Evolutionary conservation across 2,797 vertebrate species (phyloP), one percentile per base, ranked within the genome.

Genomic region (Falco columbarius): DNA sequence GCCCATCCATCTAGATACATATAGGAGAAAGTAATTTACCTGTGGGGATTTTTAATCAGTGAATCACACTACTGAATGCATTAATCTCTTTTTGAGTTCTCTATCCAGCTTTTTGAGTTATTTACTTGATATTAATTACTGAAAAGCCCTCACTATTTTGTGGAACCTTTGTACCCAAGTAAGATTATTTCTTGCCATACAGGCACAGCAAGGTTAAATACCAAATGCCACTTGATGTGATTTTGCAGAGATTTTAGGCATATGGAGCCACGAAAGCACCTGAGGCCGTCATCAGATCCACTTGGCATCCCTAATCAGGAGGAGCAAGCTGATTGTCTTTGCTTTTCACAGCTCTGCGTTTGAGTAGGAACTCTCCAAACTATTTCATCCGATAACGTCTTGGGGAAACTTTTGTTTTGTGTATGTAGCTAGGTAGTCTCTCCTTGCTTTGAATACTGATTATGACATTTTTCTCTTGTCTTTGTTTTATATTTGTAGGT

Each of bases 151-250:
- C 40, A 19, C 1, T 1, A 13, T 76, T 71, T 65, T 77, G 77
- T 3, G 4, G 29, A 56, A 44, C 44, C 46, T 34, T 74, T 83
- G 24, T 47, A 86, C 66, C 44, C 51, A 76, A 61, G 59, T 19
- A 83, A 34, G 8, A 3, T 63, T 83, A 56, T 79, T 90, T 90
- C 62, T 91, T 81, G 42, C 73, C 1, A 2, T 38, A 77, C 81
- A 67, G 66, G 51, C 44, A 47, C 23, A 73, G 66, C 59, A 80
- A 89, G 83, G 90, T 95, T 82, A 95, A 95, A 91, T 87, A 82
- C 47, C 51, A 73, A 82, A 93, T 1, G 4, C 58, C 49, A 74
- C 89, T 74, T 71, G 38, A 87, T 54, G 68, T 68, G 72, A 54
- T 81, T 92, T 94, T 89, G 58, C 29, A 80, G 76, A 81, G 56